Percentiles rank a stretch among this genome's conserved stretches.
Conservation (phyloP, 1,140 invertebrate genomes). For the Coenobita brevimanus region DNA sequence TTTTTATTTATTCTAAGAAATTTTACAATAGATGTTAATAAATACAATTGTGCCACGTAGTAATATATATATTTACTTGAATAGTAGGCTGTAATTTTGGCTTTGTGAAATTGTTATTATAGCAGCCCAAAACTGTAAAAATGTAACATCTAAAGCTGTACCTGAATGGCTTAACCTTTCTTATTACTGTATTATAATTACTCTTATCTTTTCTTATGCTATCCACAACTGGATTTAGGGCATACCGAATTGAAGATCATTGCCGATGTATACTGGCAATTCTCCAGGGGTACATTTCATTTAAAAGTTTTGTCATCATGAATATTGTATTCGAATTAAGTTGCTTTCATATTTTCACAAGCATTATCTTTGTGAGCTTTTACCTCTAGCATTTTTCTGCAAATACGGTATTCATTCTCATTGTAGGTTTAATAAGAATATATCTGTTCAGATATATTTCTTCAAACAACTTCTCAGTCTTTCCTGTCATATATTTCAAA, state of each 20-base stretch:
- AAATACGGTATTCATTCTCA: slow-evolving; percentile 42
- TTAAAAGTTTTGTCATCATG: slow-evolving; percentile 20
- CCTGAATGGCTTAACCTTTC: slow-evolving; percentile 50
- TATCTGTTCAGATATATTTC: neutral
- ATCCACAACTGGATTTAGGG: neutral
- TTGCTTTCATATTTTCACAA: slow-evolving; percentile 52
- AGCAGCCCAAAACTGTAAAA: slow-evolving; percentile 8
- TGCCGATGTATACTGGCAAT: slow-evolving; percentile 5
- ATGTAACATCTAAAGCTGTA: slow-evolving; percentile 46
- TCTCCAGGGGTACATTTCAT: slow-evolving; percentile 13
- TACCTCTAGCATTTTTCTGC: neutral
- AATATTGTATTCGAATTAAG: slow-evolving; percentile 4
- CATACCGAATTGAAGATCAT: too few relatives aligned
- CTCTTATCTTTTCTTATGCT: slow-evolving; percentile 9
- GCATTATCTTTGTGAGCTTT: slow-evolving; percentile 30
- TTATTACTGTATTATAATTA: neutral
- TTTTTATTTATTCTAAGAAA: slow-evolving; percentile 23
- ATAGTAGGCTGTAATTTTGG: slow-evolving; percentile 38
- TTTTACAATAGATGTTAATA: slow-evolving; percentile 31
- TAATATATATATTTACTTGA: slow-evolving; percentile 33
- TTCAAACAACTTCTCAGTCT: slow-evolving; percentile 7
- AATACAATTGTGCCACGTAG: slow-evolving; percentile 56
- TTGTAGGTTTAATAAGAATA: neutral
- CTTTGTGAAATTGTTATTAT: neutral
- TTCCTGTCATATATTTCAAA: slow-evolving; percentile 15